Conservation (phyloP, 2,113 vertebrate genomes). For the Redunca redunca region DNA sequence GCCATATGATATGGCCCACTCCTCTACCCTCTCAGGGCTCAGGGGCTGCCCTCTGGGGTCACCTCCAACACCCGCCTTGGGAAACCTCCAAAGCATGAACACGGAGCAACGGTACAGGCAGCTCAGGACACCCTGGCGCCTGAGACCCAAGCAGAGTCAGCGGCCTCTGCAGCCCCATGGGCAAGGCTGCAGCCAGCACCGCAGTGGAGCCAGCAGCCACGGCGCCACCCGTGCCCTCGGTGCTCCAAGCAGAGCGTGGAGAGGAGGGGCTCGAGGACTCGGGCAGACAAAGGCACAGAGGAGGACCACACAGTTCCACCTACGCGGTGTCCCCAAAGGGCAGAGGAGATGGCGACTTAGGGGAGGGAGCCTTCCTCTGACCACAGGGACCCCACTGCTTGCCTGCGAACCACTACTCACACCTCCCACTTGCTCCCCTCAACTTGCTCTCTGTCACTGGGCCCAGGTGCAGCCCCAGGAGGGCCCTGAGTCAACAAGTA, state of each 20-base stretch:
- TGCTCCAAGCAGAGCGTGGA: not conserved
- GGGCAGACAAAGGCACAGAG: not conserved
- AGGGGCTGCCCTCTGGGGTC: not conserved
- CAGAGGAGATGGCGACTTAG: fast-evolving
- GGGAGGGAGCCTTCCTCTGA: not conserved
- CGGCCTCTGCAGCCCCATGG: not conserved
- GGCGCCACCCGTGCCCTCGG: fast-evolving
- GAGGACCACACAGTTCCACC: not conserved
- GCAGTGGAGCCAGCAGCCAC: not conserved
- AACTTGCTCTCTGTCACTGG: not conserved
- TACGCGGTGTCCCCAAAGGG: not conserved
- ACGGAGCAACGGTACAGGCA: fast-evolving
- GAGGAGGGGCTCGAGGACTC: not conserved
- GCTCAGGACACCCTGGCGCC: not conserved
- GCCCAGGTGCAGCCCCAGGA: not conserved
- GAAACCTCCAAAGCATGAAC: not conserved
- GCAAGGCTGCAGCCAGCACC: not conserved
- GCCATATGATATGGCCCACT: not conserved
- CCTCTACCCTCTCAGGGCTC: not conserved
- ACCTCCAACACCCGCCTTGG: not conserved
- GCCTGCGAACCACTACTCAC: not conserved
- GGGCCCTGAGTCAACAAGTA: slow-evolving; percentile 1
- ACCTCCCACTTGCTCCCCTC: not conserved
- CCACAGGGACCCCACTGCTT: not conserved
- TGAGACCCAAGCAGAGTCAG: not conserved